A percentile compares a stretch with the other conserved stretches of the same genome.
These are phyloP conservation scores for Neuroterus valhalla DNA, from an alignment of 1,140 invertebrate species.

Conservation along the genomic window DNA sequence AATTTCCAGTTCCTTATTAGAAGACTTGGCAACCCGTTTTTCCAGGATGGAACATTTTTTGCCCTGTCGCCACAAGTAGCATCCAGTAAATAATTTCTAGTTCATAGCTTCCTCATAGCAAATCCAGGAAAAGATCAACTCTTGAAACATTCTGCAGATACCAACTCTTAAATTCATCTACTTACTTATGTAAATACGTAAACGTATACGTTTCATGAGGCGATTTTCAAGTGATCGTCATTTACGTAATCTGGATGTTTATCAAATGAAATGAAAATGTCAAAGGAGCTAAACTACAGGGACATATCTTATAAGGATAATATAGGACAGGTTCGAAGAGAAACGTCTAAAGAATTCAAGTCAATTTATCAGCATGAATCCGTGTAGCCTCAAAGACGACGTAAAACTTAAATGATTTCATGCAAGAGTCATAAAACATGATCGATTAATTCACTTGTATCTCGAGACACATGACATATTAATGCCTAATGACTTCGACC, in stretches of 20 bases:
- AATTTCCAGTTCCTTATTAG: background rate
- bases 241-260: constrained; percentile 18
- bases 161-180: constrained; percentile 3
- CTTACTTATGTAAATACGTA: background rate
- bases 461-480: background rate
- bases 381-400: background rate
- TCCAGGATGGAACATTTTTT: background rate
- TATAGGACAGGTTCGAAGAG: background rate
- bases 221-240: background rate
- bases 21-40: background rate
- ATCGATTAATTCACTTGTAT: constrained; percentile 27
- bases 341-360: constrained; percentile 4
- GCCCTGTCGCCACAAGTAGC: background rate
- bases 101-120: background rate
- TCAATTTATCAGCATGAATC: constrained; percentile 9
- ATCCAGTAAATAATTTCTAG: background rate
- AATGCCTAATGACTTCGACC: background rate
- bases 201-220: background rate
- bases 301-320: constrained; percentile 3
- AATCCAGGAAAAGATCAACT: constrained; percentile 1
- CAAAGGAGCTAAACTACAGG: background rate
- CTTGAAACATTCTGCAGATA: background rate
- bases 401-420: constrained; percentile 10
- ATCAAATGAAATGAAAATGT: constrained; percentile 24
- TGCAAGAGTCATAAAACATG: constrained; percentile 9